Evolutionary conservation across 2,113 vertebrate species (phyloP), one percentile per base, ranked within the genome.

Genomic region (Cheirogaleus medius): DNA sequence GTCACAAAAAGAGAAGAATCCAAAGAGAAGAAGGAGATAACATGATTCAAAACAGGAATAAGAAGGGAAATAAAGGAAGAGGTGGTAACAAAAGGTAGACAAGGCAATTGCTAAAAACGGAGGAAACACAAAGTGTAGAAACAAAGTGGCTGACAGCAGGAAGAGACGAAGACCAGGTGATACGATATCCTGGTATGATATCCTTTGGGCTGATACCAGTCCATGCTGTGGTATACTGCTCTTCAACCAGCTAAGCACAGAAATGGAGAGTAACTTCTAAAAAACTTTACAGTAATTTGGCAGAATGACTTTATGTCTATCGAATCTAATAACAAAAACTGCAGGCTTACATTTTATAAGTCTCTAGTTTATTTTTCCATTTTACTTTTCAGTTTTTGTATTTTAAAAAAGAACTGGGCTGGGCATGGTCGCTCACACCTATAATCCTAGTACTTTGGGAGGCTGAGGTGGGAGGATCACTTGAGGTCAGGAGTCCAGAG

Each of bases 41-140:
- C 23, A 73, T 25, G 69, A 66, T 69, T 83, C 39, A 78, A 90
- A 78, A 86, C 21, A 81, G 49, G 54, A 92, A 71, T 34, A 87
- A 66, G 68, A 76, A 95, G 27, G 66, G 8, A 85, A 96, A 34
- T 89, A 87, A 82, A 92, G 76, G 74, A 63, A 71, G 8, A 74
- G 68, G 32, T 63, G 3, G 37, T 44, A 93, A 87, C 68, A 92
- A 91, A 81, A 90, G 42, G 37, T 52, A 8, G 6, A 82, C 56
- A 54, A 64, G 54, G 34, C 69, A 89, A 87, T 8, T 71, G 54
- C 37, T 77, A 32, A 77, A 94, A 66, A 60, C 44, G 9, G 47
- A 92, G 68, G 29, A 76, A 87, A 94, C 77, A 68, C 14, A 47
- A 47, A 63, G 44, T 10, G 47, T 66, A 95, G 91, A 93, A 93